Evolutionary conservation across 37 sponge, comb jelly and placozoan species (phyloP), one percentile per base, ranked within the genome.

Genomic region (Theonella swinhoei): DNA sequence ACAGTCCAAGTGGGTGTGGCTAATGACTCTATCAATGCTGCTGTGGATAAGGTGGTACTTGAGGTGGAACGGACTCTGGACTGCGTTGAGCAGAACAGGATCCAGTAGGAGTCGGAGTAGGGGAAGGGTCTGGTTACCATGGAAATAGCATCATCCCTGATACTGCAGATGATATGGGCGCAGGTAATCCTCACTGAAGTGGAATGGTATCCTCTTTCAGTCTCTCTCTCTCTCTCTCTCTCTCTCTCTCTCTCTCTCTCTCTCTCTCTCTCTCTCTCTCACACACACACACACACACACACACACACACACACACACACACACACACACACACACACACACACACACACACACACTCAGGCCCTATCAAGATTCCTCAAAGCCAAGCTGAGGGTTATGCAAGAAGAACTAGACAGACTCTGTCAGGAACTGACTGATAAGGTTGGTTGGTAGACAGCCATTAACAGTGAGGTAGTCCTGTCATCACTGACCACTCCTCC

Each of bases 361-460:
- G 95, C 98, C 0, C 75, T 83, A 30, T 75, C 93, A 31, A 62
- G 96, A 28, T 93, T 98, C 47, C 64, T 98, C 62, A 98, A 98
- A 74, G 98, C 99, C 23, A 99, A 99, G 64, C 77, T 99, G 32
- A 72, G 93, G 62, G 99, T 99, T 41, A 78, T 94, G 88, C 91
- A 99, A 62, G 99, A 99, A 61, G 99, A 99, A 61, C 79, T 99
- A 72, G 99, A 99, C 63, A 61, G 91, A 39, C 75, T 94, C 28
- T 85, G 80, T 42, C 80, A 78, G 30, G 94, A 99, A 42, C 74
- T 73, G 77, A 88, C 64, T n/a, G 65, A 79, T 0, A 87, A 93
- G 85, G 96, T 93, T 23, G 31, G 24, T 11, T 30, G 34, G 39
- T 34, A 4, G 35, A 41, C n/a, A n/a, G n/a, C n/a, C n/a, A n/a